phyloP scores from a whole-genome alignment of 2,888 invertebrate genomes.

The Xanthorhoe spadicearia region DNA sequence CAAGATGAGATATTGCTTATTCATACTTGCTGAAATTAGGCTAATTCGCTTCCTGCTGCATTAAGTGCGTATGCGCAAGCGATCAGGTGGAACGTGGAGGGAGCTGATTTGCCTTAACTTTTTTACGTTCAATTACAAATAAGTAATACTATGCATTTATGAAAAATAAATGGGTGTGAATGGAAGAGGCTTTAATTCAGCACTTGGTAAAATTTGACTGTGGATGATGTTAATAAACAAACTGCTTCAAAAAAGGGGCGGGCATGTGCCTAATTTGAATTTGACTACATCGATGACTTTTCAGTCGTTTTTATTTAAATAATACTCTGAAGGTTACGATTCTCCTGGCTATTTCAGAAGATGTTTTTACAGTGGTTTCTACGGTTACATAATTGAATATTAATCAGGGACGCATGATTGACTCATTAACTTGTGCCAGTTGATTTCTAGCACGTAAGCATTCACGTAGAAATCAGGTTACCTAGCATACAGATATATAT shows the following conservation, averaged over 20 bases:
- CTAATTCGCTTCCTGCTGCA: conserved; percentile 36
- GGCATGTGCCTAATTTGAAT: too few relatives aligned
- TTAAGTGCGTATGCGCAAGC: conserved; percentile 25
- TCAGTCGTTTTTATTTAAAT: not conserved
- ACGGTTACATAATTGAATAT: conserved; percentile 50
- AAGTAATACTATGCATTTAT: not conserved
- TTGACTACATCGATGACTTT: not conserved
- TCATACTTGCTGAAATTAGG: conserved; percentile 32
- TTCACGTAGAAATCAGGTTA: conserved; percentile 12
- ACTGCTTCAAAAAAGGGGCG: too few relatives aligned
- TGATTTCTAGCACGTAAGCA: conserved; percentile 53
- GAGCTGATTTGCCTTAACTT: conserved; percentile 27
- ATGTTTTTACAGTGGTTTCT: conserved; percentile 38
- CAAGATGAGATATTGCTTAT: conserved; percentile 11
- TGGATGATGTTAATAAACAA: too few relatives aligned
- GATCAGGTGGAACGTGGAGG: conserved; percentile 36
- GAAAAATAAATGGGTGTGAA: too few relatives aligned
- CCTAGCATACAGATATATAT: not conserved
- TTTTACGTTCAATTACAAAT: not conserved
- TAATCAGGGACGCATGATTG: conserved; percentile 59
- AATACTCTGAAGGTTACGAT: not conserved
- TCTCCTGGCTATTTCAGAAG: conserved; percentile 3
- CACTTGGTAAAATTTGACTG: too few relatives aligned
- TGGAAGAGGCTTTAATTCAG: too few relatives aligned
- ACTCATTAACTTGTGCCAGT: conserved; percentile 55